A percentile compares a stretch with the other conserved stretches of the same genome.
phyloP scores from a whole-genome alignment of 2,888 invertebrate species.

The Tipula vernalis region DNA sequence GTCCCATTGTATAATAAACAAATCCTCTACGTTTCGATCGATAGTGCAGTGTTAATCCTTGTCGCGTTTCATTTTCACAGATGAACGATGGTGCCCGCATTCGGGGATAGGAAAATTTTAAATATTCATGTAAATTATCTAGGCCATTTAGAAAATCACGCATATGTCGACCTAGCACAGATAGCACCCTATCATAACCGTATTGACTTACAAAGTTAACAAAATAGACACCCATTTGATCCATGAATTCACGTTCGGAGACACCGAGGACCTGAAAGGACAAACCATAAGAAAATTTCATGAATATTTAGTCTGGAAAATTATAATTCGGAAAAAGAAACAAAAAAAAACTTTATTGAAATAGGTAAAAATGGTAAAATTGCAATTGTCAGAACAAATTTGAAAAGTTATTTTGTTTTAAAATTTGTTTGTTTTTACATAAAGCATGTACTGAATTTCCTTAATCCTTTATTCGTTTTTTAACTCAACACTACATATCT shows the following conservation, averaged over 20 bases:
- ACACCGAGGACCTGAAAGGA: conserved; percentile 63
- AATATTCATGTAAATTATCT: conserved; percentile 93
- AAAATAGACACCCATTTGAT: conserved; percentile 88
- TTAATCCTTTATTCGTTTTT: too few species aligned
- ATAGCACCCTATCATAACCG: conserved; percentile 84
- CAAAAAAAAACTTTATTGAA: too few species aligned
- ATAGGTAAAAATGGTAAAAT: too few species aligned
- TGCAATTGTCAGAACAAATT: too few species aligned
- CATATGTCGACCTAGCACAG: conserved; percentile 85
- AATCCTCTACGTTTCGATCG: conserved; percentile 87
- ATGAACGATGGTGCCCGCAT: conserved; percentile 90
- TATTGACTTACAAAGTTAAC: conserved; percentile 89
- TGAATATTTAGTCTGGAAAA: not conserved
- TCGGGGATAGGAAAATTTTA: conserved; percentile 89
- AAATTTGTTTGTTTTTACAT: too few species aligned
- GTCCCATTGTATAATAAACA: conserved; percentile 94
- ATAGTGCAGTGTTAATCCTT: conserved; percentile 87
- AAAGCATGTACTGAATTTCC: too few species aligned
- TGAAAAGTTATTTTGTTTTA: too few species aligned
- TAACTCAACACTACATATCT: too few species aligned
- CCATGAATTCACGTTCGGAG: conserved; percentile 82
- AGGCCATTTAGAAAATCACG: conserved; percentile 90
- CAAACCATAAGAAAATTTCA: conserved; percentile 10
- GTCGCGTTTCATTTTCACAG: conserved; percentile 87
- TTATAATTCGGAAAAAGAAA: too few species aligned